Evolutionary conservation across 2,113 vertebrate genomes (phyloP).

Genomic region (Uria lomvia): DNA sequence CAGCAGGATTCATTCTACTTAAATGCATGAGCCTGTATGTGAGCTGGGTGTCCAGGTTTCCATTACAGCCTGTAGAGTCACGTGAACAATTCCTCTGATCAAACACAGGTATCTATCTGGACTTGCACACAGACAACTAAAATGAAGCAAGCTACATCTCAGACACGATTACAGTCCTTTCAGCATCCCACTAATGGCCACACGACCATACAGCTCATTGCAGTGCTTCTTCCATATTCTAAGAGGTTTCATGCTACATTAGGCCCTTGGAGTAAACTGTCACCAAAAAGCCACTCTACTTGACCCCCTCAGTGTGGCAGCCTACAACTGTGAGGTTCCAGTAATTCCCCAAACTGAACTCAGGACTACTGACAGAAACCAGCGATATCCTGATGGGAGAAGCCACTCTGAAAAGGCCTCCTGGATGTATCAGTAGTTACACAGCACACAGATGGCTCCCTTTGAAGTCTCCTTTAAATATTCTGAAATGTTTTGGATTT

Average conservation of each 20-base stretch:
- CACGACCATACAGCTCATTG: not conserved
- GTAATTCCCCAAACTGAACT: not conserved
- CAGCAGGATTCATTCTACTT: not conserved
- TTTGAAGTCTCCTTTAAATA: not conserved
- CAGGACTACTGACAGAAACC: not conserved
- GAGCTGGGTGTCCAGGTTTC: not conserved
- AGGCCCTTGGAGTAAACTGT: not conserved
- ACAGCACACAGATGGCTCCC: not conserved
- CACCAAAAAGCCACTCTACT: not conserved
- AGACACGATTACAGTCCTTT: not conserved
- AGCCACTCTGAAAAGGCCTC: not conserved
- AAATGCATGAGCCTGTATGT: rapidly evolving
- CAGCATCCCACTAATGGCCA: not conserved
- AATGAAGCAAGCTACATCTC: not conserved
- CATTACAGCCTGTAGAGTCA: not conserved
- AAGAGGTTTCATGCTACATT: not conserved
- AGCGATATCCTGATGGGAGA: not conserved
- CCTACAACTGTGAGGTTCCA: not conserved
- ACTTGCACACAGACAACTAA: not conserved
- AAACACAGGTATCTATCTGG: not conserved
- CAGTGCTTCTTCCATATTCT: not conserved
- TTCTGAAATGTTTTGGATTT: not conserved
- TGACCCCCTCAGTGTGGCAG: not conserved
- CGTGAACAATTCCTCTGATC: not conserved
- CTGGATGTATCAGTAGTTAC: not conserved